Percentiles rank a stretch among this genome's conserved stretches.
phyloP scores from a whole-genome alignment of 2,113 vertebrate species.

The Megaleporinus macrocephalus region DNA sequence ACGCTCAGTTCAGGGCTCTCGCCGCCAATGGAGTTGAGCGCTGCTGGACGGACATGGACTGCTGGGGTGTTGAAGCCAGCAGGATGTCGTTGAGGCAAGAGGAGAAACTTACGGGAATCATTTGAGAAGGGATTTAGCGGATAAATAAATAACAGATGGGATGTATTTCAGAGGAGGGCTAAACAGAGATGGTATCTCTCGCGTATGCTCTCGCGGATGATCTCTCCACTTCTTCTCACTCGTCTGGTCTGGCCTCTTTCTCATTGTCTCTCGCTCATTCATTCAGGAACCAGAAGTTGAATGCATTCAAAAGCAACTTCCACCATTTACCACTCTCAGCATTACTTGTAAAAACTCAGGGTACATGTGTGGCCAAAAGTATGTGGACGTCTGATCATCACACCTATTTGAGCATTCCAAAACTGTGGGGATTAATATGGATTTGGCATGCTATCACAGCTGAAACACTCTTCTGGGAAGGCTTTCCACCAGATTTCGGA shows the following conservation, averaged over 20 bases:
- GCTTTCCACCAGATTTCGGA: no score
- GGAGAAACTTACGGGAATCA: constrained; percentile 11
- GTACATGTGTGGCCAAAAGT: no score
- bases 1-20: constrained; percentile 11
- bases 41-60: not conserved
- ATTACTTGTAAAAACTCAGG: no score
- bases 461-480: no score
- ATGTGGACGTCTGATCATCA: no score
- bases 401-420: no score
- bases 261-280: no score
- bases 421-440: no score
- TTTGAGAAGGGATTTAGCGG: constrained; percentile 42
- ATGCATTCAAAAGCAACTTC: no score
- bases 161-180: constrained; percentile 11
- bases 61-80: not conserved
- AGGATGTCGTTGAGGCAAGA: not conserved
- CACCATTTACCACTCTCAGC: no score
- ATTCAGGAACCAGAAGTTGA: no score
- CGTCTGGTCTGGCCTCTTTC: not conserved
- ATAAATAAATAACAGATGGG: constrained; percentile 41
- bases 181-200: constrained; percentile 43
- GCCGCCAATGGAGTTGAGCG: not conserved
- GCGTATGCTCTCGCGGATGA: not conserved
- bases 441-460: no score
- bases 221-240: not conserved